Base-by-base conservation (phyloP, 2,797 vertebrate genomes). In the Aphelocoma californica region DNA sequence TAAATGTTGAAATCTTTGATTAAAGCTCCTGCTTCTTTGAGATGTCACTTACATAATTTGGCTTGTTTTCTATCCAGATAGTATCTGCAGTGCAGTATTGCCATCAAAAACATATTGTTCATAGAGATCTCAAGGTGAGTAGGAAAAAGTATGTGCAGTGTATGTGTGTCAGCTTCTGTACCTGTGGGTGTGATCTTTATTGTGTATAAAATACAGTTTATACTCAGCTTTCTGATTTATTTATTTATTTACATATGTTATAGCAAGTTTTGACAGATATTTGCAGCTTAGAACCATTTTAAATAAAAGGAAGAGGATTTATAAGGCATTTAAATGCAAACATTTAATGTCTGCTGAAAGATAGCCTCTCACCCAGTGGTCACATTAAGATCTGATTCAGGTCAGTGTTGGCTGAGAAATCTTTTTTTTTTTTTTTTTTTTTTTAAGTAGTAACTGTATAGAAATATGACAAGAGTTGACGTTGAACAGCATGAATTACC, bases 41-140 rank as follows among this genome's bases (percentile, higher is more conserved):
- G 54, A 42, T 75, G 32, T 86, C 42, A 93, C 86, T 94, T 96
- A 80, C 45, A 87, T 95, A 95, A 89, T 81, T 66, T 80, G 72
- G n/a, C 31, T 56, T 97, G 64, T 94, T 96, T 97, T 92, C 57
- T 86, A 18, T 97, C 45, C 96, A 99, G 99, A 99, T 99, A 38
- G 99, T 99, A 60, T 99, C 99, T 85, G 99, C 99, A 73, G 99
- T 99, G 97, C 99, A 99, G 97, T 99, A 99, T 98, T 99, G 99
- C 97, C 99, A 99, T 97, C 99, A 99, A 97, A 99, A 99, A 97
- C 98, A 98, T 97, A 99, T 99, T 73, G 99, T 99, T 95, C 99
- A 99, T 97, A 98, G 99, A 98, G 99, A 99, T 98, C 98, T 99
- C 92, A 99, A 99, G 99, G 99, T 99, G 97, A 98, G 98, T 94